Evolutionary conservation across 2,888 invertebrate species (phyloP).

Genomic region (Cantharis lateralis): DNA sequence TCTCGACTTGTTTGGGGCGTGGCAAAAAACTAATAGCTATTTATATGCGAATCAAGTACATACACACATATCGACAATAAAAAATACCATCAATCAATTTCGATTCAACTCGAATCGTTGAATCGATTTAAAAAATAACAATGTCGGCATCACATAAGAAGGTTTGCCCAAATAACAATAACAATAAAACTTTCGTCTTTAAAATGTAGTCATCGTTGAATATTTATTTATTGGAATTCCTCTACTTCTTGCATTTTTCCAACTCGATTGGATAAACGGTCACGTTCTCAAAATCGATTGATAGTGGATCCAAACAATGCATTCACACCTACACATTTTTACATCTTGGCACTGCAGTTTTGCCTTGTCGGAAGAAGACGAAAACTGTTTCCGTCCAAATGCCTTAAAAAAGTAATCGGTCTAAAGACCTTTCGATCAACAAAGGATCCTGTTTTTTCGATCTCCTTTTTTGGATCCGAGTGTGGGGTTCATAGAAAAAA

Average conservation of each 20-base stretch:
- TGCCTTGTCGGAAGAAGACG: not conserved
- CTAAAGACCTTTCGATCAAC: not conserved
- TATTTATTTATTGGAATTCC: slow-evolving; percentile 1
- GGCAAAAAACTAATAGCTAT: not conserved
- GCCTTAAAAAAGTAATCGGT: not conserved
- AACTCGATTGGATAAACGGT: slow-evolving; percentile 10
- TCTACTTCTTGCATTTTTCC: slow-evolving; percentile 9
- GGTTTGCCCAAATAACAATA: slow-evolving; percentile 13
- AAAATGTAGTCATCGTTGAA: slow-evolving; percentile 6
- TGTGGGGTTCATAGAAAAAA: not conserved
- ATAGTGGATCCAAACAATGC: slow-evolving; percentile 16
- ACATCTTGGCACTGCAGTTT: slow-evolving; percentile 17
- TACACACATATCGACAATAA: slow-evolving; percentile 4
- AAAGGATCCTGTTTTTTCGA: not conserved
- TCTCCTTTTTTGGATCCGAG: not conserved
- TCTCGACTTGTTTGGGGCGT: slow-evolving; percentile 12
- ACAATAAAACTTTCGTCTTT: slow-evolving; percentile 8
- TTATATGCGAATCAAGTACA: not conserved
- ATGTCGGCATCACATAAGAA: not conserved
- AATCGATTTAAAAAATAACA: slow-evolving; percentile 14
- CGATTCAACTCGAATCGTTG: not conserved
- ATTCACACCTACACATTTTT: slow-evolving; percentile 13
- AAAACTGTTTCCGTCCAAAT: not conserved
- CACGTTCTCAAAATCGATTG: slow-evolving; percentile 20
- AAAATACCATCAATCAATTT: slow-evolving; percentile 2